Evolutionary conservation across 2,113 vertebrate genomes (phyloP).

Genomic region (Lonchura striata): DNA sequence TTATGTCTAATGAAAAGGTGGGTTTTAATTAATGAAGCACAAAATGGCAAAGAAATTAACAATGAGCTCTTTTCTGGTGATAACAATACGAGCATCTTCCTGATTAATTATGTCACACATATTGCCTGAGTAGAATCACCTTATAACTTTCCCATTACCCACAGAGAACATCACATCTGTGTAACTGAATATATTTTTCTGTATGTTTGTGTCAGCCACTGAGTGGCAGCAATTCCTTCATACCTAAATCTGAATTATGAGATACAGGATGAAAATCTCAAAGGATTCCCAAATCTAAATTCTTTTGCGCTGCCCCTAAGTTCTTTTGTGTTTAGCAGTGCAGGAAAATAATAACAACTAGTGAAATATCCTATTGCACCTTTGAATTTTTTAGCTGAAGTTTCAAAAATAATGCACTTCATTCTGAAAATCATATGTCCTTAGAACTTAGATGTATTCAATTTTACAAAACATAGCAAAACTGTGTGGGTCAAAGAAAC

Average conservation of each 20-base stretch:
- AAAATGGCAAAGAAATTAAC: background rate
- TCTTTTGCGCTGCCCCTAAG: background rate
- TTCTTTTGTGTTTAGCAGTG: background rate
- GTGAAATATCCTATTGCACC: background rate
- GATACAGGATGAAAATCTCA: background rate
- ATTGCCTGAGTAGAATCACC: background rate
- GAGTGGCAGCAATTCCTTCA: conserved; percentile 56
- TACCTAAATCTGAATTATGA: background rate
- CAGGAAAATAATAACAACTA: background rate
- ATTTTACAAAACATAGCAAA: background rate
- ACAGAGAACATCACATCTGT: background rate
- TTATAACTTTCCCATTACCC: background rate
- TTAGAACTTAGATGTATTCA: background rate
- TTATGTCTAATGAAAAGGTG: background rate
- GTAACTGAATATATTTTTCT: background rate
- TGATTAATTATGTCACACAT: background rate
- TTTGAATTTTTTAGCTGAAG: background rate
- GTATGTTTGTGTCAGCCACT: conserved; percentile 14
- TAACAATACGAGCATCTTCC: background rate
- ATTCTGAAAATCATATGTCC: background rate
- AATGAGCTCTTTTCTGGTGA: background rate
- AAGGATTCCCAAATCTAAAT: background rate
- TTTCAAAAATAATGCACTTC: background rate
- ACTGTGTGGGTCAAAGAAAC: background rate
- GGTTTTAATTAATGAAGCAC: background rate